A percentile compares a stretch with the other conserved stretches of the same genome.
Conservation (phyloP, 2,888 invertebrate genomes). For the Drosophila ustulata region DNA sequence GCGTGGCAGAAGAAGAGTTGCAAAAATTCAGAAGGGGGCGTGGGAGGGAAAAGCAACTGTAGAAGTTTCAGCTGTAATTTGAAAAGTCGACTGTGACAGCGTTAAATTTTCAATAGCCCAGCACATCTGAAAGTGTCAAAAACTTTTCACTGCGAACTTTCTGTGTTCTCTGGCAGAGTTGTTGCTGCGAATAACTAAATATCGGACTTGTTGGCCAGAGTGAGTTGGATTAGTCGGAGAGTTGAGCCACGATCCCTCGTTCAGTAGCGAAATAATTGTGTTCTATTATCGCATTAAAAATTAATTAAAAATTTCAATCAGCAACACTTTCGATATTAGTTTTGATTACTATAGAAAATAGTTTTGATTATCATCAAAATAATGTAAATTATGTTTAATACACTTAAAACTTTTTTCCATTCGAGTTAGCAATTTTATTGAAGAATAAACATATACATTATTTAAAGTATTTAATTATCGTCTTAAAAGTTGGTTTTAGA, state of each 20-base stretch:
- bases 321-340: neutral
- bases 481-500: too few relatives aligned
- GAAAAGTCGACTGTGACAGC: constrained; percentile 59
- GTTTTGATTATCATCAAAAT: neutral
- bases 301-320: neutral
- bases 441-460: too few relatives aligned
- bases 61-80: constrained; percentile 54
- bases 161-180: constrained; percentile 28
- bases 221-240: neutral
- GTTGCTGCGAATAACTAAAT: constrained; percentile 16
- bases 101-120: constrained; percentile 73
- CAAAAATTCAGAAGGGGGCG: neutral
- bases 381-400: too few relatives aligned
- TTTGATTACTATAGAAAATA: neutral
- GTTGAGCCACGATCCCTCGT: neutral
- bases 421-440: neutral
- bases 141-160: constrained; percentile 61
- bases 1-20: constrained; percentile 3
- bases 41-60: constrained; percentile 8
- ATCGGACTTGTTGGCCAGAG: neutral
- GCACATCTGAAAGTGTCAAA: constrained; percentile 76
- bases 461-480: too few relatives aligned
- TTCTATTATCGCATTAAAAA: neutral
- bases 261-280: neutral
- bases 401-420: too few relatives aligned